Percentiles rank a stretch among this genome's conserved stretches.
phyloP scores from a whole-genome alignment of 2,888 invertebrate genomes.

The Psylliodes chrysocephalus region DNA sequence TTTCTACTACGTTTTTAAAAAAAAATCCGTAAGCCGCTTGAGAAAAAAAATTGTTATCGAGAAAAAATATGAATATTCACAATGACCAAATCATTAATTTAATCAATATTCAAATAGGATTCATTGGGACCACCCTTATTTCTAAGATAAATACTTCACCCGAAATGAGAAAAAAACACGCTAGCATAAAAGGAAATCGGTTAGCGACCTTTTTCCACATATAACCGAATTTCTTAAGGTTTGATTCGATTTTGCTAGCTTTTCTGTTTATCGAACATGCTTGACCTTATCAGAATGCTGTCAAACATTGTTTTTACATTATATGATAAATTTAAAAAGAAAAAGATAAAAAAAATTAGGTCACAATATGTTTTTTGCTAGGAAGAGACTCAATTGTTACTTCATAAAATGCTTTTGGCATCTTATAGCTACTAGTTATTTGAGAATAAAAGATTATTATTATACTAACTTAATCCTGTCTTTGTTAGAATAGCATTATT shows the following conservation, averaged over 20 bases:
- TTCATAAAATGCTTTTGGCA: too few species aligned
- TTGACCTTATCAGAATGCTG: not conserved
- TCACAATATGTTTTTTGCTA: too few species aligned
- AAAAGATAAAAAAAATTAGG: too few species aligned
- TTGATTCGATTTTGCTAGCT: constrained; percentile 3
- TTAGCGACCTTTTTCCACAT: constrained; percentile 1
- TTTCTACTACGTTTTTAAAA: too few species aligned
- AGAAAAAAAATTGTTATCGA: not conserved
- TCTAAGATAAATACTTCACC: constrained; percentile 12
- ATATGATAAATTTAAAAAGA: too few species aligned
- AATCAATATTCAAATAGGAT: constrained; percentile 8
- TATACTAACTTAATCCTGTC: too few species aligned
- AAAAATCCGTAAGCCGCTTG: not conserved
- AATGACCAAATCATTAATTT: not conserved
- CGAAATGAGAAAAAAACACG: constrained; percentile 7
- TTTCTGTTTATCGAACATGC: not conserved
- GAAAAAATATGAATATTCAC: constrained; percentile 1
- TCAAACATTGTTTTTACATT: not conserved
- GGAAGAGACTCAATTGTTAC: too few species aligned
- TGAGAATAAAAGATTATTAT: too few species aligned
- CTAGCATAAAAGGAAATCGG: not conserved
- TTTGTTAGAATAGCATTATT: too few species aligned
- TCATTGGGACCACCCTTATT: not conserved
- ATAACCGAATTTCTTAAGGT: constrained; percentile 7
- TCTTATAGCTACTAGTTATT: too few species aligned